phyloP scores from a whole-genome alignment of 2,888 invertebrate genomes.

The Formica aserva region DNA sequence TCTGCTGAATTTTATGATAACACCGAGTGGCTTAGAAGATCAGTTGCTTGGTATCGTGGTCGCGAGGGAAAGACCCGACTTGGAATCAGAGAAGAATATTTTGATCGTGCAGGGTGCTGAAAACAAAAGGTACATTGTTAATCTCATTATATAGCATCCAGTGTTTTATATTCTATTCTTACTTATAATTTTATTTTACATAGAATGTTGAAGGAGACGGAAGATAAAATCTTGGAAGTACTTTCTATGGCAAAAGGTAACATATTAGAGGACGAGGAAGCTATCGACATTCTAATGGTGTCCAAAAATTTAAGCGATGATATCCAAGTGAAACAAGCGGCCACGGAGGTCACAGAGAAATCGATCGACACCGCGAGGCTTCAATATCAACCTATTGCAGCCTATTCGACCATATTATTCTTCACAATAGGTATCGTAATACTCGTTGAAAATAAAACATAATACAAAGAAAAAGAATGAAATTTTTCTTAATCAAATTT shows the following conservation, averaged over 20 bases:
- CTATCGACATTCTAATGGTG: slow-evolving; percentile 93
- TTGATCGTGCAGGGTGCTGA: slow-evolving; percentile 95
- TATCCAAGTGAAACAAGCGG: slow-evolving; percentile 95
- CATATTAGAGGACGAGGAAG: slow-evolving; percentile 96
- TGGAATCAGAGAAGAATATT: slow-evolving; percentile 95
- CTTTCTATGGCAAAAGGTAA: slow-evolving; percentile 91
- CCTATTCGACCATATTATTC: slow-evolving; percentile 95
- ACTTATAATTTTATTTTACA: not conserved
- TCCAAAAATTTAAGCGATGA: slow-evolving; percentile 96
- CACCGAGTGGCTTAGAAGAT: slow-evolving; percentile 94
- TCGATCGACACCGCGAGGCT: slow-evolving; percentile 94
- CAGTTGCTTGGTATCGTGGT: slow-evolving; percentile 96
- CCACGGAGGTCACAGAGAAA: slow-evolving; percentile 95
- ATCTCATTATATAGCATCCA: not conserved
- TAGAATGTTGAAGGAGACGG: slow-evolving; percentile 94
- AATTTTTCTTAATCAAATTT: not conserved
- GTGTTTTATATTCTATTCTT: not conserved
- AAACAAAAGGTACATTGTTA: slow-evolving; percentile 88
- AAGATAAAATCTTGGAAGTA: slow-evolving; percentile 95
- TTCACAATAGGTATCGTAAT: slow-evolving; percentile 92
- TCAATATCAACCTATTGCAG: slow-evolving; percentile 96
- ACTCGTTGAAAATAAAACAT: not conserved
- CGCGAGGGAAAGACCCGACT: slow-evolving; percentile 95
- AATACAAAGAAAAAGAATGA: not conserved
- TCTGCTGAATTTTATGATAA: slow-evolving; percentile 97